A percentile compares a stretch with the other conserved stretches of the same genome.
These are phyloP conservation scores for Actias luna DNA, from an alignment of 2,888 invertebrate genomes.

Conservation along the genomic window DNA sequence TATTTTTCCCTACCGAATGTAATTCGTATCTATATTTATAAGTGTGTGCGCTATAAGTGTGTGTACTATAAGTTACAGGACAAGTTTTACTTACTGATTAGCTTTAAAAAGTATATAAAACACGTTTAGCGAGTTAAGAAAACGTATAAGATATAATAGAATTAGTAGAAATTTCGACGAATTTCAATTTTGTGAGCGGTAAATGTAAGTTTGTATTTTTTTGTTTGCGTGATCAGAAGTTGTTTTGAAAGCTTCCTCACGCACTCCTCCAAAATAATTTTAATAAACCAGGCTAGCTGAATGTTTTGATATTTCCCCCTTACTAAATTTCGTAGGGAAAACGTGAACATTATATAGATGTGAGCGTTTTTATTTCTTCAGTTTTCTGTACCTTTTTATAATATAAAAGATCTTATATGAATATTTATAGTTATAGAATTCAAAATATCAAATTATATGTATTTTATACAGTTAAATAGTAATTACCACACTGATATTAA, in stretches of 20 bases:
- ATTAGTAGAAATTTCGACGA: constrained; percentile 33
- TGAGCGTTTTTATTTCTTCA: constrained; percentile 20
- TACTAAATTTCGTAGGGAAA: constrained; percentile 40
- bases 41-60: no score
- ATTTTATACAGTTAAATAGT: no score
- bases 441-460: no score
- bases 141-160: neutral
- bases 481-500: no score
- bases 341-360: constrained; percentile 28
- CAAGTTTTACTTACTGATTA: constrained; percentile 69
- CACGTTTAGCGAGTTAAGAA: neutral
- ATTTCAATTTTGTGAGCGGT: constrained; percentile 29
- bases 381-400: neutral
- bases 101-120: constrained; percentile 43
- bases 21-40: constrained; percentile 63
- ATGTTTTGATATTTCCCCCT: constrained; percentile 63
- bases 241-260: constrained; percentile 68
- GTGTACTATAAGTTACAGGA: constrained; percentile 61
- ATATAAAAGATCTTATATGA: neutral
- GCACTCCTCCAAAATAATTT: constrained; percentile 77
- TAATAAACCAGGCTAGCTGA: constrained; percentile 75
- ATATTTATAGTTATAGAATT: neutral
- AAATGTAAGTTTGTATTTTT: constrained; percentile 45
- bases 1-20: constrained; percentile 46
- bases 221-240: constrained; percentile 62